A percentile compares a stretch with the other conserved stretches of the same genome.
Conservation (phyloP, 2,888 invertebrate genomes). For the Acleris literana region DNA sequence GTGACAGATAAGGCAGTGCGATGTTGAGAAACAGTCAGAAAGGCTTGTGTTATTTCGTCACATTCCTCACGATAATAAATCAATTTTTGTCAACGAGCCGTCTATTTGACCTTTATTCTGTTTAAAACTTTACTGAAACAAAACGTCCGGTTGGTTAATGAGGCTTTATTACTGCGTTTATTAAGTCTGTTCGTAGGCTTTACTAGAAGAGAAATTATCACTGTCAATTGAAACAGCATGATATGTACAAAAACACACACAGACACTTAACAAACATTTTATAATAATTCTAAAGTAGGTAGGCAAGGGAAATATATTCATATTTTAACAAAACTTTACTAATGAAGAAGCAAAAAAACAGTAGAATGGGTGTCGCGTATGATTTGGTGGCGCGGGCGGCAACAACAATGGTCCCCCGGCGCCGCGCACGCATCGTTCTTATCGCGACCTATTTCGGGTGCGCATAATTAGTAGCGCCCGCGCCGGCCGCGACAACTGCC, state of each 20-base stretch:
- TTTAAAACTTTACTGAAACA: too few relatives aligned
- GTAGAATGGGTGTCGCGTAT: background rate
- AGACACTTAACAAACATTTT: too few relatives aligned
- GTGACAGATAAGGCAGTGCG: slow-evolving; percentile 62
- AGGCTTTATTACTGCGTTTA: too few relatives aligned
- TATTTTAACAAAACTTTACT: background rate
- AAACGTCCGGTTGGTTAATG: too few relatives aligned
- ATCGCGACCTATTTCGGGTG: slow-evolving; percentile 60
- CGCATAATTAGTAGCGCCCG: slow-evolving; percentile 55
- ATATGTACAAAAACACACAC: too few relatives aligned
- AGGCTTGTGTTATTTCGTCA: slow-evolving; percentile 64
- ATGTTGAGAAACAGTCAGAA: slow-evolving; percentile 45
- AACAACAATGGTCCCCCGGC: slow-evolving; percentile 28
- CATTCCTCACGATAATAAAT: slow-evolving; percentile 70
- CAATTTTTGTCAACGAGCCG: slow-evolving; percentile 75
- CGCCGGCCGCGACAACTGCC: slow-evolving; percentile 38
- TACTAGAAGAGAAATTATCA: too few relatives aligned
- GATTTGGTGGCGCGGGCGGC: slow-evolving; percentile 18
- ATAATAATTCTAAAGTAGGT: too few relatives aligned
- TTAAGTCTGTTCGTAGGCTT: too few relatives aligned
- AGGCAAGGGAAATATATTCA: too few relatives aligned
- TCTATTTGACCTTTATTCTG: slow-evolving; percentile 45
- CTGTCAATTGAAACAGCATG: too few relatives aligned
- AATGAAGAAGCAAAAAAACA: background rate
- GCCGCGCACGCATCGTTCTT: slow-evolving; percentile 46